Evolutionary conservation across 2,888 invertebrate genomes (phyloP), one percentile per base, ranked within the genome.

Genomic region (Amiota mariae): DNA sequence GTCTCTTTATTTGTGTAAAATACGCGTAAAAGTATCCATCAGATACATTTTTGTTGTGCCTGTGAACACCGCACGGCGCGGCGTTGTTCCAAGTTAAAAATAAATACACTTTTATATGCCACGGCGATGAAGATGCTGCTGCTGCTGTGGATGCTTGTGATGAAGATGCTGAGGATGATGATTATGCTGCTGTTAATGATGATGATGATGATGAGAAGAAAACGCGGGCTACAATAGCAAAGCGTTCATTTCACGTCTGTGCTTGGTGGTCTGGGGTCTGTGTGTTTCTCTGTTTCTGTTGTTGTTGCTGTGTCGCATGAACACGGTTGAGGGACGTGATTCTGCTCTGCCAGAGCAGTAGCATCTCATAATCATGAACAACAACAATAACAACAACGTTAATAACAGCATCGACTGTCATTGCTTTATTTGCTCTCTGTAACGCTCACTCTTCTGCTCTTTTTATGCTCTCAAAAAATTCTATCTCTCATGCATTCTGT

Each of bases 51-150:
- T 73, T 67, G 70, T 72, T 68, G 51, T 24, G 67, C 24, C 24
- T 68, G 67, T 67, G 46, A 48, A 36, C 36, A 36, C 36, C 36
- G 36, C 6, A 36, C 36, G 36, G 36, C 36, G 36, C 36, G 36
- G 36, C 15, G 57, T 66, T 56, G 63, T 46, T 61, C 24, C 24
- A 20, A 86, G 86, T 84, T 84, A 84, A 76, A 84, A 84, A 84
- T 84, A 84, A 83, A 85, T 85, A 85, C 61, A 61, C 20, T 77
- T 63, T 51, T 79, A 84, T 81, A 79, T 78, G 85, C 83, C 86
- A 83, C 81, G 54, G 9, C 12, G 54, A 68, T n/a, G n/a, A n/a
- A n/a, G n/a, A n/a, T 24, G 51, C 18, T 48, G n/a, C 47, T 24
- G 10, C 47, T 24, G 67, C 8, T 54, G 12, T 59, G 18, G 20